These are phyloP conservation scores for Boloria selene DNA, from an alignment of 2,888 invertebrate genomes.

Conservation along the genomic window DNA sequence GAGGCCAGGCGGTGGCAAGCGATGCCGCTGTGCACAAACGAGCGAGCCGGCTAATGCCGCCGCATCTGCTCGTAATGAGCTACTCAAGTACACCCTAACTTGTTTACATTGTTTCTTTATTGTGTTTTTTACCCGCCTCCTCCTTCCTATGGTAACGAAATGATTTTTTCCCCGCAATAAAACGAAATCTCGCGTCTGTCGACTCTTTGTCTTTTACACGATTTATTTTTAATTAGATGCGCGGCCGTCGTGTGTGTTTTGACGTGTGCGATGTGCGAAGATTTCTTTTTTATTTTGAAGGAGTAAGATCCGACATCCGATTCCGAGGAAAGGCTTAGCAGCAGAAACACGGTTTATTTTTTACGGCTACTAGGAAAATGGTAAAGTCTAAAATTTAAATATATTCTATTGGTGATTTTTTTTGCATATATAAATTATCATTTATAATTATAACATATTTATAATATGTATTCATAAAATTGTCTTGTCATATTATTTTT, in stretches of 20 bases:
- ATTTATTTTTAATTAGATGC: conserved; percentile 67
- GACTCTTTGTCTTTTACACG: conserved; percentile 57
- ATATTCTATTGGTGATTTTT: conserved; percentile 8
- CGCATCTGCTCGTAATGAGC: conserved; percentile 80
- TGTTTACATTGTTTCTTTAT: conserved; percentile 83
- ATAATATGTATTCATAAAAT: no score
- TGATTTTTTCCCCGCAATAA: conserved; percentile 73
- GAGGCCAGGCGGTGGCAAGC: conserved; percentile 46
- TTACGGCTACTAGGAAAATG: conserved; percentile 8
- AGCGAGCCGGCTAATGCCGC: conserved; percentile 69
- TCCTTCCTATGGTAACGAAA: conserved; percentile 72
- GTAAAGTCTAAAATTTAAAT: background rate
- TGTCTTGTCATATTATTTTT: no score
- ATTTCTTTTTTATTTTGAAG: conserved; percentile 36
- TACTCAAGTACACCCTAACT: conserved; percentile 81
- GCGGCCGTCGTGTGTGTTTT: conserved; percentile 38
- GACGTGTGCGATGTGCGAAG: conserved; percentile 42
- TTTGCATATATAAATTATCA: background rate
- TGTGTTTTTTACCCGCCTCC: conserved; percentile 78
- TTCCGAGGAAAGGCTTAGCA: conserved; percentile 11
- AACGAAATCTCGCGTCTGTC: conserved; percentile 64
- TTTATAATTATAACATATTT: no score
- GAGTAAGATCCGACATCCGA: conserved; percentile 21
- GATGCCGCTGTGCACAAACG: conserved; percentile 54
- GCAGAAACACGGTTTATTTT: conserved; percentile 12